Evolutionary conservation across 1,140 invertebrate genomes (phyloP), one percentile per base, ranked within the genome.

Genomic region (Octopus sinensis): DNA sequence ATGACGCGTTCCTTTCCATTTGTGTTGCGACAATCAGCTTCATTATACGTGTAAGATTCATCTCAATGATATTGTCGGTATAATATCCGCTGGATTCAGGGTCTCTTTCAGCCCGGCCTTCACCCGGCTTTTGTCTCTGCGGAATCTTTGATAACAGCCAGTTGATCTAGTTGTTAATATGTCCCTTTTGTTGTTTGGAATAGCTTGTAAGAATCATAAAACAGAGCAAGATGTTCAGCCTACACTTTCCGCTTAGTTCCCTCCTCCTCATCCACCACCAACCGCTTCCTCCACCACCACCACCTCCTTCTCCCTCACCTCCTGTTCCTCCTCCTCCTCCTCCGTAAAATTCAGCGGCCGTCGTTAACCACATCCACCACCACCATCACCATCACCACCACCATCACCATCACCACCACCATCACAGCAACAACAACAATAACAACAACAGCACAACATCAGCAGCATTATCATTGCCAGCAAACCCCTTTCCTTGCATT

Each of bases 61-160:
- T 73, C 68, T 73, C 17, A 73, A 73, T 73, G 30, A 73, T 13
- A 73, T 73, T 73, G 68, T 73, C 17, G 68, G 68, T 13, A 73
- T 73, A 73, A 73, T 73, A 73, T 73, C 68, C 68, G 68, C 68
- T 73, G 68, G 17, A 73, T 73, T 73, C 17, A 73, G 68, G 68
- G 68, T 73, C 68, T 17, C 68, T 73, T 73, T 73, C 68, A 73
- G 17, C 30, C 30, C 68, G 17, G 17, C 30, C 17, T 23, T 73
- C 68, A n/a, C 68, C 30, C 68, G 68, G 6, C 68, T 73, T 73
- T 73, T 73, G 68, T 73, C 68, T 73, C 68, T 73, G 30, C 68
- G 68, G 30, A 73, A 73, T 73, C 68, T 73, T 73, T 73, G 68
- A 73, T 73, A 73, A 73, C 17, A 5, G 68, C 56, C 9, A 17